A percentile compares a stretch with the other conserved stretches of the same genome.
Evolutionary conservation across 1,140 invertebrate species (phyloP).

Genomic region (Drosophila mojavensis): DNA sequence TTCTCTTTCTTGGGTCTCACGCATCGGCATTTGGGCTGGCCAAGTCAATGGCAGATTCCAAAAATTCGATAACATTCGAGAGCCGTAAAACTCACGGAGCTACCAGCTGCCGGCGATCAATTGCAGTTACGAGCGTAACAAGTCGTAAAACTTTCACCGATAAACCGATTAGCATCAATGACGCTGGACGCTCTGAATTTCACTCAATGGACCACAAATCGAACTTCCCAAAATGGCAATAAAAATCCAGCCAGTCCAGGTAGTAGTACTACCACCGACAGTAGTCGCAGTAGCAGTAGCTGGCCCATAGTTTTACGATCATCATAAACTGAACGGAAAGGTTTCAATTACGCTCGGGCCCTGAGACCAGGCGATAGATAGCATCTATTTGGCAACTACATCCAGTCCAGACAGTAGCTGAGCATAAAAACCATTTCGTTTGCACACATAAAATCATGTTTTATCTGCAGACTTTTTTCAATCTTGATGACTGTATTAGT

Average conservation of each 20-base stretch:
- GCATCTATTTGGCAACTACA: conserved; percentile 11
- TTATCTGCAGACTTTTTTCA: conserved; percentile 31
- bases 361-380: conserved; percentile 25
- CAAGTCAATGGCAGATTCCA: conserved; percentile 20
- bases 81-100: conserved; percentile 31
- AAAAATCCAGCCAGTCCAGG: conserved; percentile 15
- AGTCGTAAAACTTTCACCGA: conserved; percentile 77
- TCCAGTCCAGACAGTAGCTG: conserved; percentile 24
- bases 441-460: conserved; percentile 51
- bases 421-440: conserved; percentile 28
- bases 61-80: conserved; percentile 13
- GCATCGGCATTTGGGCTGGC: neutral
- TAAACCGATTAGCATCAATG: conserved; percentile 66
- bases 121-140: conserved; percentile 56
- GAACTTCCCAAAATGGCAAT: conserved; percentile 56
- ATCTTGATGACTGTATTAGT: conserved; percentile 70
- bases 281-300: conserved; percentile 11
- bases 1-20: conserved; percentile 24
- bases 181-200: conserved; percentile 26
- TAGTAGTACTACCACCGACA: conserved; percentile 16
- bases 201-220: conserved; percentile 53
- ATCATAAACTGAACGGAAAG: conserved; percentile 45
- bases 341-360: conserved; percentile 53
- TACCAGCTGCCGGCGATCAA: conserved; percentile 13
- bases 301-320: conserved; percentile 51